Evolutionary conservation across 2,888 invertebrate genomes (phyloP), one percentile per base, ranked within the genome.

Genomic region (Rugalucina vietnamica): DNA sequence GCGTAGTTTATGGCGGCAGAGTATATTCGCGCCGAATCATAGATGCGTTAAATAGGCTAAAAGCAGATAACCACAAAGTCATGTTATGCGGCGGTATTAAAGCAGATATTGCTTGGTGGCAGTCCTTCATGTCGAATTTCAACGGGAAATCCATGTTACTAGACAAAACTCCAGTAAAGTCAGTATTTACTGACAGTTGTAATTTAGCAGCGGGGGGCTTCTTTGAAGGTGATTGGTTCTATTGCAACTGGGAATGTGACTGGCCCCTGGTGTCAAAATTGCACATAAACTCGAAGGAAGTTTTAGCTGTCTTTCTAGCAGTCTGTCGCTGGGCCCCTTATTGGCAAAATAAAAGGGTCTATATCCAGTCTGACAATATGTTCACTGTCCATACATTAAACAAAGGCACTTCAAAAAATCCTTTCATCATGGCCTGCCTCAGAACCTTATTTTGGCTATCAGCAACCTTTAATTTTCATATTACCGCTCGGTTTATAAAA

Each of bases 1-100:
- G 73, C 32, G 83, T 79, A 36, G 73, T 83, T 34, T 60, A 71
- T 75, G 79, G 83, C 43, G 79, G 83, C 36, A 78, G 82, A 74
- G 82, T 82, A 50, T 74, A 65, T 57, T 70, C 76, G 36, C 69
- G 80, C 29, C 70, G 54, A 12, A 43, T 32, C 60, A 37, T 57
- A 34, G 36, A 60, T 50, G 49, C 57, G 24, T 27, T 60, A 29
- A 57, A 27, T 50, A 50, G 57, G 18, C 49, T 71, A 10, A 50
- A 76, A 57, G 57, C 50, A 18, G 49, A 71, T 29, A n/a, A 8
- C 29, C 76, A 81, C 69, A 76, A 57, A 54, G 57, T 54, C 18
- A 29, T 36, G 54, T 43, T 73, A 36, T 43, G 27, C 18, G 54
- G 43, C 39, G 39, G 49, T 18, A 50, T 69, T 2, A 34, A 21